These are phyloP conservation scores for Gadus macrocephalus DNA, from an alignment of 2,113 vertebrate genomes.

Conservation along the genomic window DNA sequence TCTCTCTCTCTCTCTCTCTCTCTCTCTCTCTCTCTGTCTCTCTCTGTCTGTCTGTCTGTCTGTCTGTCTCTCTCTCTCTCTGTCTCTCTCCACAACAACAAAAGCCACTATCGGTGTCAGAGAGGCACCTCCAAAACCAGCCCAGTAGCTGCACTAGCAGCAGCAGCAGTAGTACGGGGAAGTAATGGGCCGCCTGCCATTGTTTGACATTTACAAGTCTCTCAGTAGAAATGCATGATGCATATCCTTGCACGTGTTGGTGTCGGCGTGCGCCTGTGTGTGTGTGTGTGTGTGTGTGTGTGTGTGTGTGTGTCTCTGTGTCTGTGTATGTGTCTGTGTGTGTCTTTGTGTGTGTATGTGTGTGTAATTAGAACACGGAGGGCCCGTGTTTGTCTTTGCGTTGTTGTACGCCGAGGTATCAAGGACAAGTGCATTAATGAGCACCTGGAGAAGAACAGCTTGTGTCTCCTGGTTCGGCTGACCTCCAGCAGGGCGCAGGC, in stretches of 20 bases:
- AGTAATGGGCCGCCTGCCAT: constrained; percentile 42
- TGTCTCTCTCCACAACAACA: neutral
- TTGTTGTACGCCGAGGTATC: constrained; percentile 66
- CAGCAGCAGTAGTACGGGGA: constrained; percentile 24
- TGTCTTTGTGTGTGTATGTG: constrained; percentile 36
- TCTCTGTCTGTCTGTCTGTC: neutral
- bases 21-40: neutral
- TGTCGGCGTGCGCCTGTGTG: constrained; percentile 21
- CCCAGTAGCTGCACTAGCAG: constrained; percentile 17
- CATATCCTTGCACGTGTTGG: constrained; percentile 31
- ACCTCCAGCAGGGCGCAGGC: constrained; percentile 67
- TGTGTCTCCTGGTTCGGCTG: constrained; percentile 74
- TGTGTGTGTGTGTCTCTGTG: constrained; percentile 24
- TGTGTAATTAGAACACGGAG: constrained; percentile 67
- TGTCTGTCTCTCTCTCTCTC: neutral
- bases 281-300: constrained; percentile 33
- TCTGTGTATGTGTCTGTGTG: constrained; percentile 37
- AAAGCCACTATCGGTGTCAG: constrained; percentile 18
- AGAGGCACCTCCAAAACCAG: constrained; percentile 8
- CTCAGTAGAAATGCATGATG: constrained; percentile 48
- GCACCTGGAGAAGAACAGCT: constrained; percentile 80
- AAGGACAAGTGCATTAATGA: constrained; percentile 77
- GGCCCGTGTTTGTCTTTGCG: constrained; percentile 69
- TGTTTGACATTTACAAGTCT: constrained; percentile 68
- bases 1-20: neutral